Evolutionary conservation across 2,888 invertebrate species (phyloP), one percentile per base, ranked within the genome.

Genomic region (Pterobdella sp.): DNA sequence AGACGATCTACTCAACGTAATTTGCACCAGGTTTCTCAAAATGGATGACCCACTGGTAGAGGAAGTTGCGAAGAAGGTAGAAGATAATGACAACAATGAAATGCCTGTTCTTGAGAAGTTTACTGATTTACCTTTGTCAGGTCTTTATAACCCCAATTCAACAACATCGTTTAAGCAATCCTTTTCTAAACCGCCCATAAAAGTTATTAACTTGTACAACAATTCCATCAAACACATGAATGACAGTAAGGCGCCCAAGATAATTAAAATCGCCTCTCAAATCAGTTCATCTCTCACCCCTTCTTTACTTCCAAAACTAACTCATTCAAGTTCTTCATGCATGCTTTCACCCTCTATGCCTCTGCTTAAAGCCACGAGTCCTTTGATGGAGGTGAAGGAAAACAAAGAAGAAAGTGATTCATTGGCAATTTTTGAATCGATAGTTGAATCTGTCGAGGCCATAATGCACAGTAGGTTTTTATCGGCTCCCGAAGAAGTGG

Each of bases 101-200:
- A 71, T 71, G 71, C 71, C 71, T 26, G 71, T 71, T 1, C 63
- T 71, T 1, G 71, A 71, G 35, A 71, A 63, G 35, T n/a, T 71
- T 14, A 63, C 35, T 22, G 71, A 71, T 14, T n/a, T 69, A 31
- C 56, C 63, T 2, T 29, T 35, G 32, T 31, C 42, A 10, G 68
- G 42, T 14, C 26, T 7, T 14, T 36, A 37, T 42, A 35, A 68
- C 29, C 37, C 68, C 29, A 10, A 36, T 7, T 22, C n/a, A 4
- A 56, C n/a, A 22, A 56, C 26, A 4, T 56, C 60, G 3, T 3
- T 56, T 26, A 3, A 56, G 4, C 4, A 56, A n/a, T 56, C 60
- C n/a, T 26, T 56, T n/a, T 56, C 60, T 26, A 56, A 56, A 22
- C 60, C 60, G n/a, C 60, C 60, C n/a, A 56, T 56, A 22, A 56